phyloP scores from a whole-genome alignment of 2,888 invertebrate genomes.

The Harpalus rubripes region DNA sequence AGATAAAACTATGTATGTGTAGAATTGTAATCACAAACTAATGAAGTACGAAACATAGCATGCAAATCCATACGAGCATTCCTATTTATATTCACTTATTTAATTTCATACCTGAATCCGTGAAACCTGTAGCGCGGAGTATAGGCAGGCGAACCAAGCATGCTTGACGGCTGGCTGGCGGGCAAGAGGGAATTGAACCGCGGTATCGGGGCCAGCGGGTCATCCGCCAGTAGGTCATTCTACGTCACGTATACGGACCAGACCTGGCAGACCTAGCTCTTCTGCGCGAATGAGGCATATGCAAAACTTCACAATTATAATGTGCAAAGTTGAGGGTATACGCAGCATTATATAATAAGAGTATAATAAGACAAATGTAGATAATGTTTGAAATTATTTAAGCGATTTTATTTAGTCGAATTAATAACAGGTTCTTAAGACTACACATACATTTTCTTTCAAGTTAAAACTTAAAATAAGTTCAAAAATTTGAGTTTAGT shows the following conservation, averaged over 20 bases:
- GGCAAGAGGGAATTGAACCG: slow-evolving; percentile 5
- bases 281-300: neutral
- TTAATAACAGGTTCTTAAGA: no score
- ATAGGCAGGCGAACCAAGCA: neutral
- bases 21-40: neutral
- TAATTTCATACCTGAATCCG: neutral
- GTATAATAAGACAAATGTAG: no score
- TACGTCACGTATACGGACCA: neutral
- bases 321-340: neutral
- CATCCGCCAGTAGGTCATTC: slow-evolving; percentile 26
- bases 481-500: no score
- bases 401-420: no score
- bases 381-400: no score
- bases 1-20: neutral
- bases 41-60: neutral
- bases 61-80: neutral
- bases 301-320: neutral
- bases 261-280: neutral
- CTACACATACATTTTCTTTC: no score
- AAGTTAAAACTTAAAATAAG: no score
- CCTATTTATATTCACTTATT: neutral
- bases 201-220: slow-evolving; percentile 32
- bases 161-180: neutral
- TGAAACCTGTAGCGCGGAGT: neutral
- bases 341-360: no score